phyloP scores from a whole-genome alignment of 2,113 vertebrate species.

The Ahaetulla prasina region DNA sequence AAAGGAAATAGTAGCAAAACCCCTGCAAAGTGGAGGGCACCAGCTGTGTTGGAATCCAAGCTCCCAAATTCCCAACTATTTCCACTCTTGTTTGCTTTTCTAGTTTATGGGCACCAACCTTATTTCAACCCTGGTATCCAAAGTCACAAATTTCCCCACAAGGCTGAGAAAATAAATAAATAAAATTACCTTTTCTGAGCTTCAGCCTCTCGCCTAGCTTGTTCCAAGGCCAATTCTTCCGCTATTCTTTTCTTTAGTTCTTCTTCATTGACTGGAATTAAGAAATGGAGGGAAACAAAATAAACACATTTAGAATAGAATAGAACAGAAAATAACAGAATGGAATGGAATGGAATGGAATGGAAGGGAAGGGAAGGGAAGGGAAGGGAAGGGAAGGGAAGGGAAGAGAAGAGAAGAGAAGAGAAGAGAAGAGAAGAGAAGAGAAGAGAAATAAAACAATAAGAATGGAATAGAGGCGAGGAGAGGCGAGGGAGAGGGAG shows the following conservation, averaged over 20 bases:
- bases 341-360: no score
- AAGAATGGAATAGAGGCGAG: no score
- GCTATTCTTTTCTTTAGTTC: constrained; percentile 78
- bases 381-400: no score
- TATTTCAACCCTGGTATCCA: neutral
- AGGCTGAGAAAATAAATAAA: neutral
- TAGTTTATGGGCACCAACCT: neutral
- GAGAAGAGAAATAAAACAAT: no score
- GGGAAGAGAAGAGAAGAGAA: no score
- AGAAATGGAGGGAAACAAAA: constrained; percentile 1
- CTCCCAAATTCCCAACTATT: neutral
- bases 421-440: no score
- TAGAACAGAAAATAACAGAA: no score
- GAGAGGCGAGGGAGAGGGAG: no score
- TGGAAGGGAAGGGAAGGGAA: no score
- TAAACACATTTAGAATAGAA: neutral
- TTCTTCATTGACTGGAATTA: constrained; percentile 72
- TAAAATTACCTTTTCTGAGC: constrained; percentile 72
- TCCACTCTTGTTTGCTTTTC: neutral
- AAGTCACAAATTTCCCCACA: neutral
- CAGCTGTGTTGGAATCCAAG: neutral
- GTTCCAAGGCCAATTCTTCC: constrained; percentile 73
- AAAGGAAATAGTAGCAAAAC: neutral
- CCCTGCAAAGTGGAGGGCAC: neutral
- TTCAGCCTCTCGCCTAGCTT: constrained; percentile 72